These are phyloP conservation scores for Catostomus latipinnis DNA, from an alignment of 2,797 vertebrate species.

Conservation along the genomic window DNA sequence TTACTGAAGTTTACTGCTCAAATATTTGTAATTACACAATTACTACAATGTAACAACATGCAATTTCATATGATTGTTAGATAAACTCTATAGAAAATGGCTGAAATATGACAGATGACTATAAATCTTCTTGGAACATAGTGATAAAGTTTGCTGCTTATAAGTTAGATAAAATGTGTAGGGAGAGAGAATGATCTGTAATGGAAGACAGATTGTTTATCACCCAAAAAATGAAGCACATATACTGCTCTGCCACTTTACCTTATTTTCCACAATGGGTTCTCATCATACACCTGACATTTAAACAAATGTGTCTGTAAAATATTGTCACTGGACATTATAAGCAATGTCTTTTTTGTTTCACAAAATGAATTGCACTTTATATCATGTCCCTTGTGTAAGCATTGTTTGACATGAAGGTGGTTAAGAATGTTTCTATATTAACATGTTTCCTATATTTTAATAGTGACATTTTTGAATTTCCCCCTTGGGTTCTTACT, in stretches of 20 bases:
- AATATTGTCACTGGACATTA: slow-evolving; percentile 46
- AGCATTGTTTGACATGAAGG: neutral
- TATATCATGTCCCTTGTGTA: neutral
- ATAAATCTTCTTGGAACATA: too few relatives aligned
- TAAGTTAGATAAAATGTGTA: too few relatives aligned
- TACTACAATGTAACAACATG: too few relatives aligned
- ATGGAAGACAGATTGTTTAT: slow-evolving; percentile 19
- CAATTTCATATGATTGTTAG: too few relatives aligned
- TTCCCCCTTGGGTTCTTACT: neutral
- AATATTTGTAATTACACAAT: too few relatives aligned
- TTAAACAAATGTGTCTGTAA: slow-evolving; percentile 19
- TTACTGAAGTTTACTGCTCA: too few relatives aligned
- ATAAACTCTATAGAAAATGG: too few relatives aligned
- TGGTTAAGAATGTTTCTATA: slow-evolving; percentile 10
- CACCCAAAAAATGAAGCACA: neutral
- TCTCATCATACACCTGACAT: slow-evolving; percentile 10
- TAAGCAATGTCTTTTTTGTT: slow-evolving; percentile 28
- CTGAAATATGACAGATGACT: too few relatives aligned
- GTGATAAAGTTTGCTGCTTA: too few relatives aligned
- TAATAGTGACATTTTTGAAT: neutral
- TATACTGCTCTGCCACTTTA: slow-evolving; percentile 12
- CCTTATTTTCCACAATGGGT: slow-evolving; percentile 34
- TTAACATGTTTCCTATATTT: neutral
- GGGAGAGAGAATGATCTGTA: too few relatives aligned
- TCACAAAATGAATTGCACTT: neutral